Evolutionary conservation across 2,797 vertebrate species (phyloP), one percentile per base, ranked within the genome.

Genomic region (Brachyrhaphis roseni): DNA sequence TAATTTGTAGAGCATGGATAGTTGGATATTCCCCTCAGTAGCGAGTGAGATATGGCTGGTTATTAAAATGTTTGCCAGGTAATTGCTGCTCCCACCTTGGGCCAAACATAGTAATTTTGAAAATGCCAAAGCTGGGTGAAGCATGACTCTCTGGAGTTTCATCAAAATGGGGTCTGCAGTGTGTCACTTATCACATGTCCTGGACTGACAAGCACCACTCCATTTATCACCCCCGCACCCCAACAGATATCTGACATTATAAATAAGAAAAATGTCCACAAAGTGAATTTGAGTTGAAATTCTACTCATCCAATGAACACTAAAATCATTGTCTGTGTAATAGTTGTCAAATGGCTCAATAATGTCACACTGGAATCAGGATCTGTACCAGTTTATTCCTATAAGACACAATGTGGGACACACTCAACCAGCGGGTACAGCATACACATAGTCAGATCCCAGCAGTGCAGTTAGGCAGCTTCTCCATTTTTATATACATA

Each of bases 61-160:
- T 92, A 92, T 93, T 93, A 93, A 92, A 93, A 92, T 91, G 90
- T 91, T 94, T 93, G 86, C 84, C 82, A 91, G 90, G 91, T 94
- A 93, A 93, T 90, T 92, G 91, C 88, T 79, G 80, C 82, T 80
- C 84, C 86, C 83, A 90, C 90, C 90, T 89, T 89, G 89, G 90
- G 91, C 89, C 85, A 90, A 92, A 92, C 83, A 87, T 72, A 90
- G 86, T 91, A 79, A 92, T 91, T 92, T 91, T 82, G 77, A 88
- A 93, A 91, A 90, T 87, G 91, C 86, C 91, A 90, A 77, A 82
- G 75, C 11, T 12, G 49, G 39, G 66, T 90, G 84, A 92, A 84
- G 78, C 86, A 88, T 39, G 78, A 87, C 83, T 88, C 88, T 77
- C 84, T 34, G 36, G 78, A 80, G 85, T 75, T 87, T 85, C 87